Conservation (phyloP, 2,797 vertebrate genomes). For the Cynopterus sphinx region DNA sequence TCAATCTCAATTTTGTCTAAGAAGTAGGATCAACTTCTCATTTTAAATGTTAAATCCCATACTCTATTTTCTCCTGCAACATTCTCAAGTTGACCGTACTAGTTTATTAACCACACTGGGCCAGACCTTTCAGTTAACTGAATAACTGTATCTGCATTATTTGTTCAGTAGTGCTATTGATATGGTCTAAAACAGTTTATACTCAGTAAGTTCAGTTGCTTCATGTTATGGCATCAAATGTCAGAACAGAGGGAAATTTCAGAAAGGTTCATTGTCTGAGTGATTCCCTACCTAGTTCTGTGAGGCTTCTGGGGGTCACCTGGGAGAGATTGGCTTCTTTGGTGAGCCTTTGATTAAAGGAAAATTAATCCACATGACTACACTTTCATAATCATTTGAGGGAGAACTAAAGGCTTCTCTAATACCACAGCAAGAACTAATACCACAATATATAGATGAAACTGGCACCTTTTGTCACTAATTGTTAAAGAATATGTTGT, state of each 20-base stretch:
- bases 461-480: neutral
- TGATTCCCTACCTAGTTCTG: neutral
- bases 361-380: conserved; percentile 40
- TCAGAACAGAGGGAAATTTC: neutral
- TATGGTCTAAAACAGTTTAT: conserved; percentile 16
- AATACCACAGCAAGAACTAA: neutral
- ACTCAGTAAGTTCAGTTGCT: conserved; percentile 48
- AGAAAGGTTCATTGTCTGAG: neutral
- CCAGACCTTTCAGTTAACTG: conserved; percentile 73
- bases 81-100: conserved; percentile 77
- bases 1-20: conserved; percentile 87
- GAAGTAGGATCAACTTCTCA: conserved; percentile 88
- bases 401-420: neutral
- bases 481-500: neutral
- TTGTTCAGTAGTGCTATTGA: conserved; percentile 59
- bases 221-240: conserved; percentile 15
- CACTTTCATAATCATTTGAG: conserved; percentile 46
- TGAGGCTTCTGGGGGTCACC: conserved; percentile 40
- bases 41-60: conserved; percentile 86
- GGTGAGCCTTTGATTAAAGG: conserved; percentile 33
- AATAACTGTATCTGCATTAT: conserved; percentile 67
- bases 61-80: conserved; percentile 77
- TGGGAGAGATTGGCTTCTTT: conserved; percentile 32
- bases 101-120: conserved; percentile 76
- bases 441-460: neutral